A percentile compares a stretch with the other conserved stretches of the same genome.
These are phyloP conservation scores for Mythimna ferrago DNA, from an alignment of 2,888 invertebrate species.

Conservation along the genomic window DNA sequence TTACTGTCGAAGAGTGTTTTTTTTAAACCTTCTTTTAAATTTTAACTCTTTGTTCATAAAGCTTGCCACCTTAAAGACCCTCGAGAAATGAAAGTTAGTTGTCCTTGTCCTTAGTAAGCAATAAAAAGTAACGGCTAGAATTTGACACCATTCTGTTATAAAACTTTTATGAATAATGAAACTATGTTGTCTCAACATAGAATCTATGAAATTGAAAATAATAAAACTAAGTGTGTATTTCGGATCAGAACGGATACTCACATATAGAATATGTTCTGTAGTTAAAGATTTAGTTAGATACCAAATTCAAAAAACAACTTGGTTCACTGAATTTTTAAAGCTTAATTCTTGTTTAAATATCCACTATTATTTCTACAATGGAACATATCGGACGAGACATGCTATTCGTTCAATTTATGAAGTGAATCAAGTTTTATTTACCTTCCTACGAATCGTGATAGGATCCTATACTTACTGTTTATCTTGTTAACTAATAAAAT, in stretches of 20 bases:
- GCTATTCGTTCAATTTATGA: neutral
- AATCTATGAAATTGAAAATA: neutral
- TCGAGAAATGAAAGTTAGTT: neutral
- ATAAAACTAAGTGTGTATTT: neutral
- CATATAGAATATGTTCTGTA: neutral
- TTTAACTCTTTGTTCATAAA: slow-evolving; percentile 22
- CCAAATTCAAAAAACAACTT: neutral
- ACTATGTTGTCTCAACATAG: neutral
- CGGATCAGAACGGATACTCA: neutral
- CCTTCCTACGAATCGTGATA: slow-evolving; percentile 12
- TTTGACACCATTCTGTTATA: neutral
- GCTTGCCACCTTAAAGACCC: neutral
- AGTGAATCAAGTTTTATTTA: slow-evolving; percentile 4
- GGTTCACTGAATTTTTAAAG: neutral
- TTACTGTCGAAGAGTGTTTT: slow-evolving; percentile 7
- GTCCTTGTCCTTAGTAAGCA: neutral
- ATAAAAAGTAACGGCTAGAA: neutral
- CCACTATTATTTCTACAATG: neutral
- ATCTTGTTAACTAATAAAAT: slow-evolving; percentile 18
- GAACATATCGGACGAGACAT: slow-evolving; percentile 7
- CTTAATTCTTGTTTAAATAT: neutral
- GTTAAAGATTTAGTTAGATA: neutral
- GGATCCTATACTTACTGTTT: neutral
- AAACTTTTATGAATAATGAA: slow-evolving; percentile 1
- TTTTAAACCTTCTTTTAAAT: neutral